A percentile compares a stretch with the other conserved stretches of the same genome.
These are phyloP conservation scores for Sarcophilus harrisii DNA, from an alignment of 2,797 vertebrate genomes.

Conservation along the genomic window DNA sequence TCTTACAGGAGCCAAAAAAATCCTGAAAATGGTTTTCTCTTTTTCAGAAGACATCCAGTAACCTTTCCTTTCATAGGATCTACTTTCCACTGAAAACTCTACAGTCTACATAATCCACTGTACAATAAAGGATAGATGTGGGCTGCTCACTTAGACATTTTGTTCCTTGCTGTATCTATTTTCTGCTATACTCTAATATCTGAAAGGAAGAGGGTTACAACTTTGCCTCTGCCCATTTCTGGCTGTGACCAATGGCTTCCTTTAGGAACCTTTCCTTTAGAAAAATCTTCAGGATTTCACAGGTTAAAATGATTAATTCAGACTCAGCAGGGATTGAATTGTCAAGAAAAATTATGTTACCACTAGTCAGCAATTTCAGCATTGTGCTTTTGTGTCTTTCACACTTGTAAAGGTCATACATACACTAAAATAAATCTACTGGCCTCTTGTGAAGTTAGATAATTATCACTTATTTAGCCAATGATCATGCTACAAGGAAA, in stretches of 20 bases:
- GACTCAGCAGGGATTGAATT: neutral
- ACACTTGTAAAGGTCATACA: neutral
- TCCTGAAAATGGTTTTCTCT: neutral
- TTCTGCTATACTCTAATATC: neutral
- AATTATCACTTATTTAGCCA: constrained; percentile 33
- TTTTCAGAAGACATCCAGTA: neutral
- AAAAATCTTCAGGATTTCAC: neutral
- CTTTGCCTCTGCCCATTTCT: neutral
- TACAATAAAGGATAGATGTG: neutral
- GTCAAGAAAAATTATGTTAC: neutral
- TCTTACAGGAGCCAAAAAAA: neutral
- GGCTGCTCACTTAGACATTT: neutral
- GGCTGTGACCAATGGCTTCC: neutral
- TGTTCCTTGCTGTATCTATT: neutral
- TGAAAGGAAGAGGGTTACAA: neutral
- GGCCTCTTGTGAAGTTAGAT: constrained; percentile 17
- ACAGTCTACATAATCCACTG: neutral
- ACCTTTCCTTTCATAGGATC: neutral
- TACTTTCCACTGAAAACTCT: neutral
- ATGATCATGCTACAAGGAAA: neutral
- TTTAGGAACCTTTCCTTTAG: neutral
- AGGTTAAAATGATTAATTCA: neutral
- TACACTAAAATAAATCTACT: constrained; percentile 35
- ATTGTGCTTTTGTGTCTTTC: constrained; percentile 17
- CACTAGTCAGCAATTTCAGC: constrained; percentile 44